Percentiles rank a stretch among this genome's conserved stretches.
phyloP scores from a whole-genome alignment of 2,888 invertebrate genomes.

The Volucella bombylans region DNA sequence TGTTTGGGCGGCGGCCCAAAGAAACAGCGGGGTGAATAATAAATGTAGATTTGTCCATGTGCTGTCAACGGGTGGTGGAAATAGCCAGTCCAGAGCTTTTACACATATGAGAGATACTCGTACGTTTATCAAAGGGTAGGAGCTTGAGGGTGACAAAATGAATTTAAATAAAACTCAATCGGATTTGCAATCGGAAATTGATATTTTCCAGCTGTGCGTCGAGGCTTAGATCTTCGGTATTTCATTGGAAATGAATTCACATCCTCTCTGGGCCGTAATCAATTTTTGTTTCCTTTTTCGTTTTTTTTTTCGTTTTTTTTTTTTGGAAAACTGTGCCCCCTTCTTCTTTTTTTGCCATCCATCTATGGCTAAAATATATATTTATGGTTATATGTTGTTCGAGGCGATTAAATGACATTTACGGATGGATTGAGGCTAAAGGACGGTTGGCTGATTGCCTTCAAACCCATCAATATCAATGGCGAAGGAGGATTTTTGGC shows the following conservation, averaged over 20 bases:
- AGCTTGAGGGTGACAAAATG: slow-evolving; percentile 50
- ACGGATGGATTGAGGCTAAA: slow-evolving; percentile 28
- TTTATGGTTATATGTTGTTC: too few species aligned
- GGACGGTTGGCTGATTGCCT: neutral
- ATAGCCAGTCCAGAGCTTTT: slow-evolving; percentile 8
- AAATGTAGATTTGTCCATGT: slow-evolving; percentile 50
- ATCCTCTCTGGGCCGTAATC: slow-evolving; percentile 42
- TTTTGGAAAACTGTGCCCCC: too few species aligned
- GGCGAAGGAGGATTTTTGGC: slow-evolving; percentile 18
- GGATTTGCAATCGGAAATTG: slow-evolving; percentile 71
- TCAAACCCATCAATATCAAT: slow-evolving; percentile 65
- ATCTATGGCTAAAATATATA: too few species aligned
- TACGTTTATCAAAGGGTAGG: slow-evolving; percentile 28
- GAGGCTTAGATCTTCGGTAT: slow-evolving; percentile 41
- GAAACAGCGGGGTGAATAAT: slow-evolving; percentile 32
- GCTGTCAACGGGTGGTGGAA: slow-evolving; percentile 58
- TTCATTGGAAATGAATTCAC: slow-evolving; percentile 55
- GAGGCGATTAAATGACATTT: slow-evolving; percentile 54
- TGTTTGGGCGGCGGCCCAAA: too few species aligned
- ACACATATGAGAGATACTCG: neutral
- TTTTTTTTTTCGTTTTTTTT: neutral
- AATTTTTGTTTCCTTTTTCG: slow-evolving; percentile 54
- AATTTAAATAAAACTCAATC: slow-evolving; percentile 72
- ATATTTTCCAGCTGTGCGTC: slow-evolving; percentile 70
- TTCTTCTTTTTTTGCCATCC: too few species aligned